Evolutionary conservation across 2,888 invertebrate species (phyloP), one percentile per base, ranked within the genome.

Genomic region (Caenorhabditis auriculariae): DNA sequence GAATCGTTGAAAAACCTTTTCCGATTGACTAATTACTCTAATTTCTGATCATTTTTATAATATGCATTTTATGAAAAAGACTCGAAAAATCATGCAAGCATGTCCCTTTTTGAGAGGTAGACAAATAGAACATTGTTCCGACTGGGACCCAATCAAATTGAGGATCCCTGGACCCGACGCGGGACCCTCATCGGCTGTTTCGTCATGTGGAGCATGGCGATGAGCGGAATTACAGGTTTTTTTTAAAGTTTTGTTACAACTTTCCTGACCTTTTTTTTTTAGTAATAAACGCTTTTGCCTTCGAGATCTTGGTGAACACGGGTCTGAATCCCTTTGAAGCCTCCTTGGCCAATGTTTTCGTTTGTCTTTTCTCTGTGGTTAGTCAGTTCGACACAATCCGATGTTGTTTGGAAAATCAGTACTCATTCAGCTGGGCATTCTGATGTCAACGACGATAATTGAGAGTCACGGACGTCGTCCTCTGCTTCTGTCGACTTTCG

Each of bases 261-360:
- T n/a, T n/a, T n/a, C n/a, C n/a, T n/a, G n/a, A n/a, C n/a, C n/a
- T n/a, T n/a, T n/a, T n/a, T n/a, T n/a, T n/a, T n/a, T n/a, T n/a
- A n/a, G n/a, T 60, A 3, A 52, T 60, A 39, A 60, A 60, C 26
- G 60, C 60, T 6, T 60, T 60, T 17, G 55, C 55, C 6, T 60
- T 53, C 17, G 52, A 60, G 17, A 56, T 60, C 24, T 21, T 60
- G n/a, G 41, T 53, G 32, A 52, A 56, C 43, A 51, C 48, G 3
- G 60, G 60, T 1, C 26, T 60, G 24, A 27, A 35, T 9, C 46
- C 48, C 26, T 37, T 46, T 21, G 29, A 38, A 9, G 55, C 60
- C 9, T 50, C 60, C 3, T 24, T 52, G 32, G 55, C 60, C 0
- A 60, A 60, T 24, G 55, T 45, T 0, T 37, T 43, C n/a, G 41